Percentiles rank a stretch among this genome's conserved stretches.
Conservation (phyloP, 2,113 vertebrate species). For the Pterophyllum scalare region DNA sequence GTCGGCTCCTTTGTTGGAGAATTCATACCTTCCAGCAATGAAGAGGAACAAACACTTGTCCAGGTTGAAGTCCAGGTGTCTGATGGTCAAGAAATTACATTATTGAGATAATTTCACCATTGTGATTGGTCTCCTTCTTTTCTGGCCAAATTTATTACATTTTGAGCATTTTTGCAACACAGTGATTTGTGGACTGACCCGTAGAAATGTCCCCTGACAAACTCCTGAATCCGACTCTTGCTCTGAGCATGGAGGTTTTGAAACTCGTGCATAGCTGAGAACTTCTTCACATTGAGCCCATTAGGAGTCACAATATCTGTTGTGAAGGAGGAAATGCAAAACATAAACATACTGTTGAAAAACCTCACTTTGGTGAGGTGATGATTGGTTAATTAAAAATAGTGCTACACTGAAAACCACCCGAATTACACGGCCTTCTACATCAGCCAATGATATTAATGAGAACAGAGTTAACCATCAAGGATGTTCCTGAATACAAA, state of each 20-base stretch:
- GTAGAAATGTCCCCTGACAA: constrained; percentile 93
- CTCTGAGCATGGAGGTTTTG: constrained; percentile 94
- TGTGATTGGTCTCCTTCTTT: background rate
- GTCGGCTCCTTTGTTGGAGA: constrained; percentile 93
- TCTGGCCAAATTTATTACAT: background rate
- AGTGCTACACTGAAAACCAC: background rate
- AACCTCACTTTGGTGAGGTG: background rate
- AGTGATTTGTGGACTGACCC: constrained; percentile 78
- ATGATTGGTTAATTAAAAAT: background rate
- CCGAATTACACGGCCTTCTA: background rate
- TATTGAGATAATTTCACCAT: background rate
- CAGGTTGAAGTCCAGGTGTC: constrained; percentile 92
- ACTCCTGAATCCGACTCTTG: constrained; percentile 93
- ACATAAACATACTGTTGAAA: background rate
- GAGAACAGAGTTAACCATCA: background rate
- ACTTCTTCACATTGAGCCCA: constrained; percentile 93
- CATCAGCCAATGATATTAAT: background rate
- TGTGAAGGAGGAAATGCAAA: background rate
- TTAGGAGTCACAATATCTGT: constrained; percentile 92
- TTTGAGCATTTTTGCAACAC: background rate
- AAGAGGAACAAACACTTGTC: constrained; percentile 95
- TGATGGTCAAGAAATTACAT: constrained; percentile 52
- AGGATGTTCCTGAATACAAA: background rate
- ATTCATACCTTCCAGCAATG: constrained; percentile 92
- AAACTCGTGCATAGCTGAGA: constrained; percentile 94